phyloP scores from a whole-genome alignment of 37 sponge, comb jelly and placozoan genomes.

The Spongilla lacustris region DNA sequence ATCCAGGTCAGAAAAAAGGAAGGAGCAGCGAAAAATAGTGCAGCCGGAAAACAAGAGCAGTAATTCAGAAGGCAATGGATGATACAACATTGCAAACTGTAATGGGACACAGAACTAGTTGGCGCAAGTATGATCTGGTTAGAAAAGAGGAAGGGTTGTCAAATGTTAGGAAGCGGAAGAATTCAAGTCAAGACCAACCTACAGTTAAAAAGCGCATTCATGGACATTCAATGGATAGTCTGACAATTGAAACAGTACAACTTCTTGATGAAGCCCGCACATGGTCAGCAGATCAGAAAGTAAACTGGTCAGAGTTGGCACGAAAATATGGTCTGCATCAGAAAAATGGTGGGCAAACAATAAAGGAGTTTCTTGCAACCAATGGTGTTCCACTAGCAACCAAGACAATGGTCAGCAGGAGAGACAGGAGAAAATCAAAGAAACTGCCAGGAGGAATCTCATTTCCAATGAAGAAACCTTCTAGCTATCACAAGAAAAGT shows the following conservation, averaged over 20 bases:
- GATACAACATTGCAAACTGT: not conserved
- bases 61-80: slow-evolving; percentile 1
- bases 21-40: not conserved
- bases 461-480: slow-evolving; percentile 28
- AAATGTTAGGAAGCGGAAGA: not conserved
- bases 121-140: slow-evolving; percentile 13
- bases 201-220: slow-evolving; percentile 2
- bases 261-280: slow-evolving; percentile 18
- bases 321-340: slow-evolving; percentile 8
- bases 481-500: slow-evolving; percentile 8
- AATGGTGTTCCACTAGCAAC: slow-evolving; percentile 13
- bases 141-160: slow-evolving; percentile 18
- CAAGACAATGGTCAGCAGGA: not conserved
- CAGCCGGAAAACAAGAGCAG: not conserved
- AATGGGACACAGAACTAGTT: slow-evolving; percentile 20
- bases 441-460: not conserved
- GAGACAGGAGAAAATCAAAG: slow-evolving; percentile 4
- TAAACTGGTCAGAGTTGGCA: slow-evolving; percentile 30
- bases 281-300: slow-evolving; percentile 13
- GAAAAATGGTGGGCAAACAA: slow-evolving; percentile 22
- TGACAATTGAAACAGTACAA: not conserved
- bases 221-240: not conserved
- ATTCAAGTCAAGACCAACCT: not conserved
- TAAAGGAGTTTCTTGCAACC: slow-evolving; percentile 22
- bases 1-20: not conserved